Conservation (phyloP, 2,113 vertebrate species). For the Sorex araneus region DNA sequence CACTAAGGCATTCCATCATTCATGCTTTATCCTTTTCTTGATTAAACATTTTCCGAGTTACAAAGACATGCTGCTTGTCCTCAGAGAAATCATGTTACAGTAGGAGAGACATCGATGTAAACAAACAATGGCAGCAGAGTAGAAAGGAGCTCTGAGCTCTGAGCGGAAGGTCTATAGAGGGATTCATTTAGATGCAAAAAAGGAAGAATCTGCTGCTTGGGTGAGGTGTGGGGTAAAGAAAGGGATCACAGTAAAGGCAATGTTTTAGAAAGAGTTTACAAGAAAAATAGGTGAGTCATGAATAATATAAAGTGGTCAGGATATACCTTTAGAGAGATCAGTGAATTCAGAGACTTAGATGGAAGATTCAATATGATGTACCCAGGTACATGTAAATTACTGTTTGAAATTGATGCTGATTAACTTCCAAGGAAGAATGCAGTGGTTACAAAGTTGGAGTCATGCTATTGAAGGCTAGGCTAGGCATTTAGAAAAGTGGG, state of each 20-base stretch:
- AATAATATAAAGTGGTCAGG: neutral
- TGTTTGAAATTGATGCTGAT: neutral
- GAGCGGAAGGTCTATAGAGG: neutral
- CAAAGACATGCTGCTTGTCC: neutral
- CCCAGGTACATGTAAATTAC: neutral
- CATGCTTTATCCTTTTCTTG: neutral
- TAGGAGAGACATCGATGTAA: neutral
- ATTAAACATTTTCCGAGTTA: slow-evolving; percentile 38
- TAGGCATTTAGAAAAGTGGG: neutral
- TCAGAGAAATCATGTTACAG: neutral
- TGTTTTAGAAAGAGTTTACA: slow-evolving; percentile 1
- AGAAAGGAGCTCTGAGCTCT: neutral
- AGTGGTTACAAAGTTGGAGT: neutral
- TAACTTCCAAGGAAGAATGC: neutral
- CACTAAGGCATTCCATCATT: neutral
- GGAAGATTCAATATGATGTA: neutral
- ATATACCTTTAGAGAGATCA: neutral
- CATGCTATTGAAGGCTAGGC: neutral
- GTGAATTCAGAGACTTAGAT: neutral
- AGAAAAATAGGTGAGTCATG: neutral
- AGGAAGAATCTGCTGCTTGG: neutral
- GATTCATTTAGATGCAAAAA: neutral
- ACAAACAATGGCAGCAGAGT: neutral
- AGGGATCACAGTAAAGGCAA: rapidly evolving
- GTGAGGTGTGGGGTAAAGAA: neutral